Conservation (phyloP, 2,888 invertebrate genomes). For the Xanthorhoe spadicearia region DNA sequence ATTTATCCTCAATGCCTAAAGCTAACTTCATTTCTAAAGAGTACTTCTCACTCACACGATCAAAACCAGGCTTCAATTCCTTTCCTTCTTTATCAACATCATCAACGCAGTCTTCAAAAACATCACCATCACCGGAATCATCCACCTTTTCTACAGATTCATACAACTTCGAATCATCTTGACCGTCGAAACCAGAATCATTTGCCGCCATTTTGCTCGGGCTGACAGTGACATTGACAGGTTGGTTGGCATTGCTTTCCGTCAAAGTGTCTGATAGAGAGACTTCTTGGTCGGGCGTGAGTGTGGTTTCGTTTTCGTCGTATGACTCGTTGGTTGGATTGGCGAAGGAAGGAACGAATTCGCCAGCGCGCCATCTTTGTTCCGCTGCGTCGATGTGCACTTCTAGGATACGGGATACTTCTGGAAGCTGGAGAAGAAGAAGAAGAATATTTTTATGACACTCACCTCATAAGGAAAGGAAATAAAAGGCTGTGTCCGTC, state of each 20-base stretch:
- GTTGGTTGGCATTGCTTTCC: constrained; percentile 49
- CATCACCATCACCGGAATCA: constrained; percentile 49
- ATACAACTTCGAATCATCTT: constrained; percentile 29
- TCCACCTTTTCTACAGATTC: constrained; percentile 32
- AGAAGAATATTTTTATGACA: no score
- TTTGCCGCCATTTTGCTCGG: constrained; percentile 40
- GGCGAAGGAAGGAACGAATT: constrained; percentile 53
- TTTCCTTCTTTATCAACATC: constrained; percentile 34
- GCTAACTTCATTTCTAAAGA: constrained; percentile 78
- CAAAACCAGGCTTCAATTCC: constrained; percentile 42
- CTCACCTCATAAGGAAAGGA: no score
- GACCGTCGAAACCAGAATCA: constrained; percentile 41
- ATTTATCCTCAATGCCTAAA: constrained; percentile 58
- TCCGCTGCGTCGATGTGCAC: constrained; percentile 71
- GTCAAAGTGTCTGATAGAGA: constrained; percentile 70
- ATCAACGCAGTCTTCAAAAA: constrained; percentile 72
- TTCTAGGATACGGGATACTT: constrained; percentile 72
- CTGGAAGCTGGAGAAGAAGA: constrained; percentile 62
- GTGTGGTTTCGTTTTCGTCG: constrained; percentile 65
- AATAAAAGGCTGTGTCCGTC: no score
- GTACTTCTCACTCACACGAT: constrained; percentile 64
- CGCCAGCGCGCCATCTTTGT: constrained; percentile 64
- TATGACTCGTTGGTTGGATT: constrained; percentile 44
- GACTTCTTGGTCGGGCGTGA: constrained; percentile 60
- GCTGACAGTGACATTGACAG: constrained; percentile 25